Base-by-base conservation (phyloP, 2,113 vertebrate species). In the Synchiropus splendidus region DNA sequence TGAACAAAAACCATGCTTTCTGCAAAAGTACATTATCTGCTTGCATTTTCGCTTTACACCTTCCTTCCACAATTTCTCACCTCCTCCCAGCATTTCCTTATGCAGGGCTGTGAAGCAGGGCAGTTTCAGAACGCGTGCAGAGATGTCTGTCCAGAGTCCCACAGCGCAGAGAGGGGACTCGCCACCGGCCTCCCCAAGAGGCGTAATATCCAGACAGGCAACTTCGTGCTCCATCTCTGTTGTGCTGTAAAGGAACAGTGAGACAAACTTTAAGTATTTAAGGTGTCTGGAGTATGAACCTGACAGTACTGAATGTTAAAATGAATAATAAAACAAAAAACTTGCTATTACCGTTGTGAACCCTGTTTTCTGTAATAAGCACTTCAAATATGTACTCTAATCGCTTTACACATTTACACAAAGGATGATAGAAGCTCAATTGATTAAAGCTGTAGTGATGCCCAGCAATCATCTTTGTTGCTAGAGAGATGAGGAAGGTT, bases 31-130 rank as follows among this genome's bases (percentile, higher is more conserved):
- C 15, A n/a, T 9, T 9, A 45, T 42, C 42, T 40, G 33, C 40
- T 34, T 8, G 8, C 8, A 27, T 27, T 27, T 27, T n/a, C n/a
- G n/a, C n/a, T n/a, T n/a, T n/a, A 8, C 21, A 27, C 21, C 8
- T 27, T 27, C 8, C 21, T 8, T 27, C 21, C 21, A 27, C 4
- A 27, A 27, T 15, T 37, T 38, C 87, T 77, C 61, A 98, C 95
- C 94, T 92, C 95, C 95, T 10, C 94, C 95, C 58, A 99, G 82
- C 95, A 99, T 99, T 77, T 98, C 95, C 60, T 96, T 99, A 82
- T 99, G 95, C 72, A 99, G 79, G 13, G 92, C 79, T 1, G 90
- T 91, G 45, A 99, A 98, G 6, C 89, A 91, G 1, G 95, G 94
- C 30, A 99, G 85, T 54, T 92, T 94, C 8, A 96, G 84, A 54